phyloP scores from a whole-genome alignment of 2,888 invertebrate genomes.

The Pyralis farinalis region DNA sequence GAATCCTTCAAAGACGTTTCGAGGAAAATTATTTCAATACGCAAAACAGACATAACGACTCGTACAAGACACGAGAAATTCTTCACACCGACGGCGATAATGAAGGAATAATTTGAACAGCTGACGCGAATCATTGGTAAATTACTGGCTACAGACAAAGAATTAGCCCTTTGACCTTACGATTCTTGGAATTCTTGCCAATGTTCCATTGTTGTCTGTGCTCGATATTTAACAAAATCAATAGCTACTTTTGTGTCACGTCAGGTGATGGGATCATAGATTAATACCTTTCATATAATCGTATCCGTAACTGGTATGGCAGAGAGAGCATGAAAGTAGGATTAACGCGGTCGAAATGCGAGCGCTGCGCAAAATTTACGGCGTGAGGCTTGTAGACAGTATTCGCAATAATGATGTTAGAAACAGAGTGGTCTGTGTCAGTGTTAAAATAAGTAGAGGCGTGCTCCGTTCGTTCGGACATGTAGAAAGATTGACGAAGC shows the following conservation, averaged over 20 bases:
- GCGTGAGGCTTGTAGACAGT: no score
- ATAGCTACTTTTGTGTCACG: not conserved
- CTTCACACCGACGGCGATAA: constrained; percentile 27
- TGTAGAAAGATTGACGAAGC: no score
- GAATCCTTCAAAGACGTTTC: constrained; percentile 25
- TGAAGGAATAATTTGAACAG: constrained; percentile 26
- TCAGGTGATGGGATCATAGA: no score
- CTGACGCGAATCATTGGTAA: constrained; percentile 26
- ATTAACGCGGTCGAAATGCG: no score
- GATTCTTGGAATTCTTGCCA: constrained; percentile 7
- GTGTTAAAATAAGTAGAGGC: no score
- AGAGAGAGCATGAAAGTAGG: no score
- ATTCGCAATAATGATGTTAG: no score
- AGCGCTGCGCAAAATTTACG: no score
- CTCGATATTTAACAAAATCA: not conserved
- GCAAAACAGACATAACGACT: constrained; percentile 34
- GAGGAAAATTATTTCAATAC: constrained; percentile 38
- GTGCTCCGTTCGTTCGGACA: no score
- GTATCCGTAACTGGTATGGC: no score
- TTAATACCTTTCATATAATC: no score
- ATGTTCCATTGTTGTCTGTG: constrained; percentile 1
- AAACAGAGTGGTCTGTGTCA: no score
- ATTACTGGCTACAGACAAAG: constrained; percentile 24
- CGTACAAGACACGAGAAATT: constrained; percentile 26
- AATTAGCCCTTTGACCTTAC: constrained; percentile 7